Conservation (phyloP, 2,113 vertebrate genomes). For the Heloderma charlesbogerti region DNA sequence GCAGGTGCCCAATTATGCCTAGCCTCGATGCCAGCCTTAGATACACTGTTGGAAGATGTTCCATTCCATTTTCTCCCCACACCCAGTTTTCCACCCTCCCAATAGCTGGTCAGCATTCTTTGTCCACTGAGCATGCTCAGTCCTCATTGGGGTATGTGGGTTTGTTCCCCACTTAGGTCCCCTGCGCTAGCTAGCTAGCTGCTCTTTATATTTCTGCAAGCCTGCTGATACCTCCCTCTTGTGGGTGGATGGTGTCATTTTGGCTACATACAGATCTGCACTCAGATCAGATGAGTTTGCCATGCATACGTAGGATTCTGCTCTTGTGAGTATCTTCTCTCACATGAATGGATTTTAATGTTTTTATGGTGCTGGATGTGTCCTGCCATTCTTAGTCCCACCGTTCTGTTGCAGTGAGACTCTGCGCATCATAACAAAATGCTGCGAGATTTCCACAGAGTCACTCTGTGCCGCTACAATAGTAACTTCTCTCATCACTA, state of each 20-base stretch:
- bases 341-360: not conserved
- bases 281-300: not conserved
- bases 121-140: not conserved
- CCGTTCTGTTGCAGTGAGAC: not conserved
- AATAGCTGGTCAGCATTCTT: not conserved
- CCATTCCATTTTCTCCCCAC: too few species aligned
- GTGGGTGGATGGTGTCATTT: not conserved
- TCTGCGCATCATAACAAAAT: not conserved
- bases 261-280: not conserved
- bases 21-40: too few species aligned
- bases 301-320: not conserved
- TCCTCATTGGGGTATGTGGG: not conserved
- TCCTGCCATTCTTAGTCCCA: not conserved
- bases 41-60: too few species aligned
- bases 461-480: slow-evolving; percentile 7
- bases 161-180: not conserved
- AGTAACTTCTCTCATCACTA: not conserved
- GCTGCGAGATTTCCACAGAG: not conserved
- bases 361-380: not conserved
- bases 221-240: not conserved
- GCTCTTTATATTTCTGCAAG: not conserved
- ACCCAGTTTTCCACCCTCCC: not conserved
- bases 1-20: too few species aligned
- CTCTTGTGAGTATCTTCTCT: not conserved
- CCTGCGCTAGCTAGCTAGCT: not conserved